Conservation (phyloP, 2,113 vertebrate genomes). For the Mionectes macconnelli region DNA sequence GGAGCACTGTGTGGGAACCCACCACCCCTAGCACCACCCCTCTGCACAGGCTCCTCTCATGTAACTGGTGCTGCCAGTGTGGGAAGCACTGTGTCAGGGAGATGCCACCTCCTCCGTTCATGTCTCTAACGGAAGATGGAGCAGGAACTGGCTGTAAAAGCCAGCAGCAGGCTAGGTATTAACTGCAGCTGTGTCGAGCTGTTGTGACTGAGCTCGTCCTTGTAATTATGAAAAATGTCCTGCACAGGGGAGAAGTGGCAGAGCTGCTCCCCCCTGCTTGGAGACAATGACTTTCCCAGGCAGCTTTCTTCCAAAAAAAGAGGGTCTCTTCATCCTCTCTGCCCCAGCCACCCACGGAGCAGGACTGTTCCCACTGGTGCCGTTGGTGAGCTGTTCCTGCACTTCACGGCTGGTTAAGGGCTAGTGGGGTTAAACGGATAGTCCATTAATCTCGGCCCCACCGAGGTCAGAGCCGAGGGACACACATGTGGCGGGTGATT, state of each 20-base stretch:
- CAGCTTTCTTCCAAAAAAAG: not conserved
- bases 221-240: conserved; percentile 66
- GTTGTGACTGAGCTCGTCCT: conserved; percentile 32
- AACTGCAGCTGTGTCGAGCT: conserved; percentile 16
- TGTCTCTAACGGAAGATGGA: not conserved
- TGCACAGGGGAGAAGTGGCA: conserved; percentile 5
- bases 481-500: conserved; percentile 36
- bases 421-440: conserved; percentile 56
- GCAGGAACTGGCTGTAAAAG: not conserved
- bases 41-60: not conserved
- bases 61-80: fast-evolving
- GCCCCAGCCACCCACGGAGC: conserved; percentile 59
- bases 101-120: not conserved
- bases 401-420: conserved; percentile 58
- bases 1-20: not conserved
- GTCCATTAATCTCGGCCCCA: conserved; percentile 40
- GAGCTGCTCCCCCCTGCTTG: not conserved
- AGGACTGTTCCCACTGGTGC: conserved; percentile 9
- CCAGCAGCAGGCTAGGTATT: conserved; percentile 2
- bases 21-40: not conserved
- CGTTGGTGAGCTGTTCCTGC: not conserved
- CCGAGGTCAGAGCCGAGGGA: not conserved
- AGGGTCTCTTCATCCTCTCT: not conserved
- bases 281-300: conserved; percentile 60
- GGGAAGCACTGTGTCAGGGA: fast-evolving